Conservation (phyloP, 2,113 vertebrate species). For the Callorhinus ursinus region DNA sequence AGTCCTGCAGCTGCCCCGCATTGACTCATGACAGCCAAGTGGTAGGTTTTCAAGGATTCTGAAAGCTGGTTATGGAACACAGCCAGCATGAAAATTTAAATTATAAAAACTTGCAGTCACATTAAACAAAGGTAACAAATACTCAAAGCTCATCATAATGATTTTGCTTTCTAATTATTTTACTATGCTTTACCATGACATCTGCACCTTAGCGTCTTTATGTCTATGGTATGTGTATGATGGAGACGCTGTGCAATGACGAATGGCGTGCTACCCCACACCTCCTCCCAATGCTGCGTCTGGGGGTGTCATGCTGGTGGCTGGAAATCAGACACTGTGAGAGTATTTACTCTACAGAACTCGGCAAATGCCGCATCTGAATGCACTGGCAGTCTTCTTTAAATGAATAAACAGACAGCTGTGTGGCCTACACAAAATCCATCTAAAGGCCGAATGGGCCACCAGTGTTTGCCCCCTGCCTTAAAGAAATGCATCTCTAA, state of each 20-base stretch:
- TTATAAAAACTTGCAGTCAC: not conserved
- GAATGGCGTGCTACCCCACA: not conserved
- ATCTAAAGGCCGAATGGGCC: not conserved
- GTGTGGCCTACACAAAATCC: not conserved
- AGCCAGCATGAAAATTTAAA: not conserved
- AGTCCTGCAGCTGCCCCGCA: not conserved
- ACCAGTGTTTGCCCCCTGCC: not conserved
- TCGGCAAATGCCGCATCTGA: not conserved
- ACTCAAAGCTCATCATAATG: not conserved
- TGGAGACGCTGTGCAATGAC: not conserved
- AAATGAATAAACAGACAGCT: not conserved
- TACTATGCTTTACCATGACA: not conserved
- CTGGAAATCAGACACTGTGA: not conserved
- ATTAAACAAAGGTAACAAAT: not conserved
- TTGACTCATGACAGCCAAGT: not conserved
- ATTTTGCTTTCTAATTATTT: conserved; percentile 8
- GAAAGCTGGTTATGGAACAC: not conserved
- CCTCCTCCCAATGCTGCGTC: not conserved
- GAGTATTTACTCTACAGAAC: not conserved
- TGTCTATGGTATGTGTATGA: not conserved
- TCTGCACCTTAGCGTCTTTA: not conserved
- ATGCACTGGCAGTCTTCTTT: not conserved
- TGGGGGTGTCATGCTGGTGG: not conserved
- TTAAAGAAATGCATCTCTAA: not conserved
- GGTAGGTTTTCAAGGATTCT: conserved; percentile 1